A percentile compares a stretch with the other conserved stretches of the same genome.
phyloP scores from a whole-genome alignment of 1,140 invertebrate species.

The Drosophila biarmipes region DNA sequence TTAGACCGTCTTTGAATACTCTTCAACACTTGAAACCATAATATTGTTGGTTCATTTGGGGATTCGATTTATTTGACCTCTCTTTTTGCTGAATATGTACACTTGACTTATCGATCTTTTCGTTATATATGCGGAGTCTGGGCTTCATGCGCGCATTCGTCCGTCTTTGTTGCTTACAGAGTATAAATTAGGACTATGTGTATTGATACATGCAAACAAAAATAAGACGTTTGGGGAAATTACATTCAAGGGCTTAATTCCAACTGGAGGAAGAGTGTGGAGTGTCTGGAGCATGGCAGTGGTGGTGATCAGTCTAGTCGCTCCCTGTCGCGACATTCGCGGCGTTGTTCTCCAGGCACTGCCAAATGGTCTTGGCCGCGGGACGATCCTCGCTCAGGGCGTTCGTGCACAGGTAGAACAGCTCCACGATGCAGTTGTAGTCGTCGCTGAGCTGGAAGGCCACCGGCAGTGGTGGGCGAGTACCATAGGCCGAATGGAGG shows the following conservation, averaged over 20 bases:
- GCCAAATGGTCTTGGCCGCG: constrained; percentile 84
- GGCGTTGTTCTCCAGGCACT: constrained; percentile 66
- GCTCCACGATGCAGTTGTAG: constrained; percentile 88
- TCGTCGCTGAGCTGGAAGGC: constrained; percentile 86
- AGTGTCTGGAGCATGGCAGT: background rate
- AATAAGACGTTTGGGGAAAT: background rate
- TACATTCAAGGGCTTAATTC: background rate
- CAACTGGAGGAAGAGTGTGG: background rate
- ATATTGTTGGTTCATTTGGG: background rate
- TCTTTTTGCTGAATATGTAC: constrained; percentile 22
- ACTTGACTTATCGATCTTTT: background rate
- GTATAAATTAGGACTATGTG: constrained; percentile 3
- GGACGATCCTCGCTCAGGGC: constrained; percentile 87
- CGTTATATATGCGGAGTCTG: background rate
- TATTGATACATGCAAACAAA: constrained; percentile 4
- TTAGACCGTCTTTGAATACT: background rate
- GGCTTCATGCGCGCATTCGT: background rate
- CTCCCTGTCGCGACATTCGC: constrained; percentile 25
- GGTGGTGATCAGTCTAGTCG: constrained; percentile 26
- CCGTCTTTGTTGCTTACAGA: background rate
- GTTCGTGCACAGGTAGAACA: constrained; percentile 91
- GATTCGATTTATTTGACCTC: background rate
- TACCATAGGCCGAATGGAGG: constrained; percentile 85
- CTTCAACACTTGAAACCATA: background rate
- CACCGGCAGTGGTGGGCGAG: constrained; percentile 89